Conservation (phyloP, 2,797 vertebrate species). For the Cichlasoma orientale region DNA sequence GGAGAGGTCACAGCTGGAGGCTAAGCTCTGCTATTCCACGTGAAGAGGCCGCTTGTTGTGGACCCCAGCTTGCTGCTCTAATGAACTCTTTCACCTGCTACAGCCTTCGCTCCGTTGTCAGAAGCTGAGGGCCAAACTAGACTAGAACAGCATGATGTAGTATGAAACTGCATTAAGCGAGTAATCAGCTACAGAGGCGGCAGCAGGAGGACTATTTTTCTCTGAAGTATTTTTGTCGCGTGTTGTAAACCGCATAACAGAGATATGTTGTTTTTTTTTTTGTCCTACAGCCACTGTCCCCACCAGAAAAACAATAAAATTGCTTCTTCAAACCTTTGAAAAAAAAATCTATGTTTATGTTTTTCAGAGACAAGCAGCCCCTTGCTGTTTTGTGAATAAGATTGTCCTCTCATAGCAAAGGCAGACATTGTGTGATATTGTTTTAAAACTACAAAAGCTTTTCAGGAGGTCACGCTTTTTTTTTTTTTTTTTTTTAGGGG, state of each 20-base stretch:
- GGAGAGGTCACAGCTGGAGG: conserved; percentile 75
- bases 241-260: conserved; percentile 27
- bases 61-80: conserved; percentile 60
- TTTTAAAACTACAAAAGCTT: conserved; percentile 19
- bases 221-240: conserved; percentile 37
- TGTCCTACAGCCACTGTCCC: neutral
- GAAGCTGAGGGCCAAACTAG: conserved; percentile 50
- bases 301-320: conserved; percentile 24
- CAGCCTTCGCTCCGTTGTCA: conserved; percentile 54
- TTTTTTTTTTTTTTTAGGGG: neutral
- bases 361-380: conserved; percentile 12
- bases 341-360: conserved; percentile 25
- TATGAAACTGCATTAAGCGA: conserved; percentile 55
- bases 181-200: conserved; percentile 53
- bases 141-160: conserved; percentile 36
- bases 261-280: conserved; percentile 11
- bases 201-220: conserved; percentile 12
- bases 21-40: conserved; percentile 66
- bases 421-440: neutral
- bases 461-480: conserved; percentile 5
- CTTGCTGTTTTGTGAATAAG: conserved; percentile 31
- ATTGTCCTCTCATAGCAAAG: conserved; percentile 16
- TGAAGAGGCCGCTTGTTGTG: conserved; percentile 69
- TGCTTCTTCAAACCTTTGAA: conserved; percentile 16
- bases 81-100: conserved; percentile 73